Conservation (phyloP, 2,797 vertebrate genomes). For the Peromyscus nudipes region DNA sequence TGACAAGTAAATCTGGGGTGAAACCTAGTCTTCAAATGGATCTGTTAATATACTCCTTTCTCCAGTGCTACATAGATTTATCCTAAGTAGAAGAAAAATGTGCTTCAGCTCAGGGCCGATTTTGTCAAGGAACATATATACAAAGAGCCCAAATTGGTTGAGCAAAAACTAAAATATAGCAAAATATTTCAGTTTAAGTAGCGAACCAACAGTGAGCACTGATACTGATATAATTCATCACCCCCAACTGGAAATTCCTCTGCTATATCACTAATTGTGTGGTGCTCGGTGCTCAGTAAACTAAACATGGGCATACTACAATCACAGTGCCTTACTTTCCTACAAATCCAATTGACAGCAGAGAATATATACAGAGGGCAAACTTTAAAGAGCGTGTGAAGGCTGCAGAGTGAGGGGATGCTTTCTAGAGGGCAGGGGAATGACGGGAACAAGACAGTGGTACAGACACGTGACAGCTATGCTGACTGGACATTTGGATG, state of each 20-base stretch:
- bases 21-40: not conserved
- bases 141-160: not conserved
- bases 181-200: conserved; percentile 53
- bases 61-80: not conserved
- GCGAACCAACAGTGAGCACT: not conserved
- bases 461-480: not conserved
- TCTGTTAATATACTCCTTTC: not conserved
- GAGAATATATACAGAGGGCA: not conserved
- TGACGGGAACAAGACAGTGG: not conserved
- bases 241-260: not conserved
- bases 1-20: not conserved
- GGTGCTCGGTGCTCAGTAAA: not conserved
- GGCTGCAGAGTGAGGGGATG: not conserved
- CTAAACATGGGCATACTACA: not conserved
- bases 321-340: not conserved
- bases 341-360: not conserved
- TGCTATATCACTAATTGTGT: not conserved
- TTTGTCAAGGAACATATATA: not conserved
- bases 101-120: not conserved
- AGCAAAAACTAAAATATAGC: not conserved
- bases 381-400: not conserved
- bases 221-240: not conserved
- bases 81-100: conserved; percentile 36
- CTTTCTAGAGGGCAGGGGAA: not conserved
- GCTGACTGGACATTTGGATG: not conserved